Evolutionary conservation across 2,888 invertebrate genomes (phyloP), one percentile per base, ranked within the genome.

Genomic region (Chaitophorus viminalis): DNA sequence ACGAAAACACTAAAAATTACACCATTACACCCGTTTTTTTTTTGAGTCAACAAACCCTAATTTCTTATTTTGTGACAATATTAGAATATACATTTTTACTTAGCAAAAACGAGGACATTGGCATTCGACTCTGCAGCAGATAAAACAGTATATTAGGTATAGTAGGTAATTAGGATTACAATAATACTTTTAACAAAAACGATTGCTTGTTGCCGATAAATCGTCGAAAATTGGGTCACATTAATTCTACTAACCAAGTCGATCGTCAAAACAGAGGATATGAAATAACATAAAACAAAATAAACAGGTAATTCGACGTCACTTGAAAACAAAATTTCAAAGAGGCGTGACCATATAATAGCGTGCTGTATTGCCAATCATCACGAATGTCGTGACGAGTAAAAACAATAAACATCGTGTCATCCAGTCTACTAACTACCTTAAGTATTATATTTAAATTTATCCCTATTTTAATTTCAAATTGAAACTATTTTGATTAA

Each of bases 331-430:
- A 68, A 68, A 29, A 81, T 39, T 81, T 39, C 8, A 39, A 68
- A 68, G 65, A 81, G 79, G 79, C 79, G 79, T 81, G 29, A 65
- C 65, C 29, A 36, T n/a, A n/a, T n/a, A n/a, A n/a, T n/a, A n/a
- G n/a, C n/a, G n/a, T n/a, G 17, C 4, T 39, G 31, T 39, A 81
- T 81, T 68, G 29, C 29, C 29, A 29, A 81, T 81, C 68, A 68
- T 81, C 81, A 81, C 46, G 68, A 81, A 81, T 70, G 79, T 46
- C 81, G 46, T 65, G 79, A 60, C 65, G 65, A 36, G 39, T 29
- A 36, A 36, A 25, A 54, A 29, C 31, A 17, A 33, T 17, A 68
- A 68, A 70, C 46, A 68, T 39, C 29, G n/a, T n/a, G 11, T 79
- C 18, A 68, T 46, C n/a, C 68, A 46, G 9, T 29, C 68, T 25